Evolutionary conservation across 2,888 invertebrate species (phyloP).

Genomic region (Tenthredo distinguenda): DNA sequence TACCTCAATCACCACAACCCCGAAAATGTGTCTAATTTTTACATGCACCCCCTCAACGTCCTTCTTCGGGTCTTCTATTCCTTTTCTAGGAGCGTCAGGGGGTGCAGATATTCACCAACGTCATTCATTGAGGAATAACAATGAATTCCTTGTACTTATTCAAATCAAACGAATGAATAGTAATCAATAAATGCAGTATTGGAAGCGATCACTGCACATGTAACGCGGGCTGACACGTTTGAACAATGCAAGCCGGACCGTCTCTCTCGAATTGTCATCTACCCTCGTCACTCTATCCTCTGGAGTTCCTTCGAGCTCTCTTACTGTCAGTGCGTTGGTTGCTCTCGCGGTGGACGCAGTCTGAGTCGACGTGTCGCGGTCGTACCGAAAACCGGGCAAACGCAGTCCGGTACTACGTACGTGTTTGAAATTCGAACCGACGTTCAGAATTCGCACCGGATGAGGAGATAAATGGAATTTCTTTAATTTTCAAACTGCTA

Average conservation of each 20-base stretch:
- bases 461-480: neutral
- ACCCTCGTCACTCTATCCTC: constrained; percentile 24
- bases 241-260: constrained; percentile 20
- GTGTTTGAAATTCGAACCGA: neutral
- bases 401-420: neutral
- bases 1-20: too few relatives aligned
- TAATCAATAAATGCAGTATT: constrained; percentile 34
- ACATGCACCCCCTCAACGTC: too few relatives aligned
- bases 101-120: neutral
- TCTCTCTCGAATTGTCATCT: constrained; percentile 25
- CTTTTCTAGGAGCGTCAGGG: neutral
- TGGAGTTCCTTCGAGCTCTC: constrained; percentile 30
- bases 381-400: neutral
- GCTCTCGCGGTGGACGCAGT: constrained; percentile 41
- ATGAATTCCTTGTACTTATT: neutral
- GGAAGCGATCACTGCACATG: neutral
- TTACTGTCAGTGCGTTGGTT: constrained; percentile 37
- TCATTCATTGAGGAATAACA: neutral
- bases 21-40: too few relatives aligned
- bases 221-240: constrained; percentile 9
- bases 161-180: neutral
- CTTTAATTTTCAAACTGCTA: neutral
- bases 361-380: neutral
- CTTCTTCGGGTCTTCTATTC: neutral
- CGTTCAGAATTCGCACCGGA: neutral